These are phyloP conservation scores for Thalassophryne amazonica DNA, from an alignment of 2,797 vertebrate genomes.

Conservation along the genomic window DNA sequence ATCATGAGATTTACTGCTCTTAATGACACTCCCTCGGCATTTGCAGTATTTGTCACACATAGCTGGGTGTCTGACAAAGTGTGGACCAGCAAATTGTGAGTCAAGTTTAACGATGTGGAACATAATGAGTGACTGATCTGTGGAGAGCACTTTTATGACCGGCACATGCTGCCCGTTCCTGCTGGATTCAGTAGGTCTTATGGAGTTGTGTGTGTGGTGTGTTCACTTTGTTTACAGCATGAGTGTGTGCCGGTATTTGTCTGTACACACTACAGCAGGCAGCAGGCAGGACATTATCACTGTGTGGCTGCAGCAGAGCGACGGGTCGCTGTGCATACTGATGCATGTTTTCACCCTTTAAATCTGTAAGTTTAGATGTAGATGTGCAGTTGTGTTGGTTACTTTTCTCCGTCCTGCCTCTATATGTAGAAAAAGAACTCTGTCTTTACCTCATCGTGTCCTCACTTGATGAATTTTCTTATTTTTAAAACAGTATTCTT, in stretches of 20 bases:
- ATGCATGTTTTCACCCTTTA: no score
- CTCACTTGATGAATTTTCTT: no score
- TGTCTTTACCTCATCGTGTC: no score
- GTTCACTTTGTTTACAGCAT: neutral
- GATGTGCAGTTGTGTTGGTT: no score
- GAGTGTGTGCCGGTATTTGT: neutral
- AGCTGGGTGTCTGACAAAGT: no score
- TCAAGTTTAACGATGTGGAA: neutral
- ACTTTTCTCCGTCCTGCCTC: neutral
- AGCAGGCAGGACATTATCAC: neutral
- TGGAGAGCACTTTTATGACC: slow-evolving; percentile 18
- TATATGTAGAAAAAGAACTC: no score
- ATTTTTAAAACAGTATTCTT: no score
- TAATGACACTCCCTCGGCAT: no score
- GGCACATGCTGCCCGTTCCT: slow-evolving; percentile 1
- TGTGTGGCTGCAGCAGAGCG: neutral
- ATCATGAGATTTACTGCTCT: no score
- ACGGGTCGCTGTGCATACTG: neutral
- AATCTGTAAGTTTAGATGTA: no score
- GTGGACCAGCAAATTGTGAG: no score
- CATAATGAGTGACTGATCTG: slow-evolving; percentile 11
- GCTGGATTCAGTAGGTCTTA: neutral
- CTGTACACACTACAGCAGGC: neutral
- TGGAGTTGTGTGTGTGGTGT: neutral
- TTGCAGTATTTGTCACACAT: no score